Base-by-base conservation (phyloP, 1,140 invertebrate genomes). In the Drosophila carrolli region DNA sequence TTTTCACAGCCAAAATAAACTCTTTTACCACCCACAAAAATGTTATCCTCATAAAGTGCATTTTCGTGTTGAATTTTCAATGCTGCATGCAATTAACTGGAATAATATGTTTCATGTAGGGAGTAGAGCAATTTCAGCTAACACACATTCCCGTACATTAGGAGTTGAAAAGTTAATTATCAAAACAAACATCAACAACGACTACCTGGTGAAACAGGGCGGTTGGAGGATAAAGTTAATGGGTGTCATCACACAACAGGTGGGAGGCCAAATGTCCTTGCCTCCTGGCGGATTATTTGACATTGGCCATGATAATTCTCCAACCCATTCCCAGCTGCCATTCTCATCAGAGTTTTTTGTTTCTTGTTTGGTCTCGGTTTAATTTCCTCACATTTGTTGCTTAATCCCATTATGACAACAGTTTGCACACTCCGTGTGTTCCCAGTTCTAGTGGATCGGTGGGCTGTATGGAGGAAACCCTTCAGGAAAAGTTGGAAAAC, bases 121-220 rank as follows among this genome's bases (percentile, higher is more conserved):
- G 41, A 65, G 35, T 13, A n/a, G 11, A 41, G 44, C 41, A 54
- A 48, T 67, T 67, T 58, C n/a, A 59, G 37, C n/a, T 43, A 60
- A 56, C 44, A 71, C 63, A 72, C 44, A 72, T 50, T 32, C 27
- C 19, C 35, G 14, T 40, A 67, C 74, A 78, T 72, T 79, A 60
- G 32, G 58, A 68, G 66, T 53, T 66, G 41, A 79, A 83, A 79
- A 72, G 79, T 86, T 88, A 88, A 88, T 86, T 85, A 85, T 74
- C 68, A 61, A 47, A 51, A 46, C 67, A 80, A 72, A 77, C 81
- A 76, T 70, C 48, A 41, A 47, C 57, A 44, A 23, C 8, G 51
- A 35, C 29, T 11, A 16, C 27, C 48, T 32, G 48, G 27, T 35
- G 32, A 32, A 14, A 32, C 5, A 16, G 44, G 56, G 43, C 29